A percentile compares a stretch with the other conserved stretches of the same genome.
Conservation (phyloP, 2,797 vertebrate species). For the Schizopygopsis pylzovi region DNA sequence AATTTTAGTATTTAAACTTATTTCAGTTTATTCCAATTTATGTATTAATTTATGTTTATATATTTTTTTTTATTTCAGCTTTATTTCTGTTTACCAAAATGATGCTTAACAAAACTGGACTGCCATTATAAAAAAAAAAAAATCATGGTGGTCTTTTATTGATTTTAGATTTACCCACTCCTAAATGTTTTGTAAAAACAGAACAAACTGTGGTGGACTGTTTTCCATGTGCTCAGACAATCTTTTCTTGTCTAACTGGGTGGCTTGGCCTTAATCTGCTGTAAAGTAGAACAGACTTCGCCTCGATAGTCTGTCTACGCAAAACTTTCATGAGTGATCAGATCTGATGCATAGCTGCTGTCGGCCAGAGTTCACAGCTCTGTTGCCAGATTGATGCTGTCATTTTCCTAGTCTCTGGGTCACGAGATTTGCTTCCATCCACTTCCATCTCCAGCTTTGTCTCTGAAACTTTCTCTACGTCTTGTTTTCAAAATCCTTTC, state of each 20-base stretch:
- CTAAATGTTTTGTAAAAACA: constrained; percentile 27
- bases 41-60: neutral
- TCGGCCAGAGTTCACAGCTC: constrained; percentile 29
- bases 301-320: neutral
- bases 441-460: neutral
- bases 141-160: neutral
- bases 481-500: constrained; percentile 1
- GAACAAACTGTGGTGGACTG: constrained; percentile 3
- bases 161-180: constrained; percentile 3
- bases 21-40: too few species aligned
- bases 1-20: neutral
- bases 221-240: neutral
- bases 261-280: neutral
- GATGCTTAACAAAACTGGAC: neutral
- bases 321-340: constrained; percentile 12
- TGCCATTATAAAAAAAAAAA: neutral
- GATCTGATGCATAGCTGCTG: constrained; percentile 46
- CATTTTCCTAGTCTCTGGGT: neutral
- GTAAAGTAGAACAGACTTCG: neutral
- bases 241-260: neutral
- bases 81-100: neutral
- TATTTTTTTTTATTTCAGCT: neutral
- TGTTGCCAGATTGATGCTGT: constrained; percentile 29
- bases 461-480: neutral
- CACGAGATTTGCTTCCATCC: neutral